Base-by-base conservation (phyloP, 2,888 invertebrate genomes). In the Lepidocyrtinus sp. region DNA sequence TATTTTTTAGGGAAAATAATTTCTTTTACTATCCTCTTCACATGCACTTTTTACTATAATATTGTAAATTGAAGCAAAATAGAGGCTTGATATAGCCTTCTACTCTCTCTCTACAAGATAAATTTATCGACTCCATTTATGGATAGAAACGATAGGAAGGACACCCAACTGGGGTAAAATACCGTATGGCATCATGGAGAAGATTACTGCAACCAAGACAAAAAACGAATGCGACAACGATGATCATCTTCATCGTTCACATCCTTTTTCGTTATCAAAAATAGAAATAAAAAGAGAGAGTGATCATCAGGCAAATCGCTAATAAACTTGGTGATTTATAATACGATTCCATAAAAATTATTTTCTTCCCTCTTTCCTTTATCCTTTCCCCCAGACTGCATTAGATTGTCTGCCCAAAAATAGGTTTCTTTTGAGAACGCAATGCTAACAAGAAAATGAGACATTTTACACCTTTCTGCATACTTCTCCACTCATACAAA, bases 61-160 rank as follows among this genome's bases (percentile, higher is more conserved):
- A 12, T 12, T 55, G 55, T 55, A n/a, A n/a, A 59, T 59, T n/a
- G 59, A 12, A 36, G 36, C 36, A 36, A 50, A 50, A 50, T 12
- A 50, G 50, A 59, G 59, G 59, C 59, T 21, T 59, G 36, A 55
- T 55, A n/a, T n/a, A n/a, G 55, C 59, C 7, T 36, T 36, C 21
- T 59, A 5, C 59, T 59, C 21, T 22, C 22, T 50, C 17, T 59
- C 59, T 59, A 21, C 59, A 59, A 70, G 68, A 81, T 76, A 81
- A 70, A 81, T 81, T 76, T 81, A 81, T 81, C 81, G 76, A 81
- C 73, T 76, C 81, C 81, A 81, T 81, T 81, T 81, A 81, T 76
- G 81, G 81, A 81, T 81, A 46, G 81, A 81, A 81, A 67, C 72
- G 69, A 81, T 81, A 81, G 75, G 80, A 75, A 70, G 80, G 79